Evolutionary conservation across 2,113 vertebrate genomes (phyloP), one percentile per base, ranked within the genome.

Genomic region (Oceanites oceanicus): DNA sequence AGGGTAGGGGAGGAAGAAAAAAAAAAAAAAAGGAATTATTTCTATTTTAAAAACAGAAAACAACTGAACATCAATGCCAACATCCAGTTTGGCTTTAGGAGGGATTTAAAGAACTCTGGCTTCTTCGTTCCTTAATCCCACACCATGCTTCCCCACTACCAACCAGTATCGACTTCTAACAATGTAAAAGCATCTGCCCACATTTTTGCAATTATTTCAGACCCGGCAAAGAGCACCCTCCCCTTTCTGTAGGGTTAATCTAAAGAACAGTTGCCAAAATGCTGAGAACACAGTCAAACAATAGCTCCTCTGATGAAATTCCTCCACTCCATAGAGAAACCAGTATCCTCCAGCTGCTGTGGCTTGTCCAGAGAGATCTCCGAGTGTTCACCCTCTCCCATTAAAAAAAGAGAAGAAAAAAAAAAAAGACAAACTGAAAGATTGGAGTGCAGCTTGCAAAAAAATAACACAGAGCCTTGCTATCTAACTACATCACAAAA

Each of bases 221-320:
- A 59, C 19, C 44, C 53, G 1, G 92, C 89, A 85, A 74, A 93
- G 92, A 94, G 85, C 92, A 96, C 25, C 71, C 93, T 96, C 82
- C 81, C 88, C 59, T 96, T 93, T 97, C 94, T 84, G 86, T 59
- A 90, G 95, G 95, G 95, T 96, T 97, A 96, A 98, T 96, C 83
- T 91, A 89, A 96, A 97, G 95, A 96, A 90, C 94, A 96, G 97
- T 97, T 98, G 96, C 96, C 96, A 94, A 96, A 97, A 95, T 15
- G 89, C 96, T 93, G 95, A 91, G 92, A 95, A 95, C 94, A 96
- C 55, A 84, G 76, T 0, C 1, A 2, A 94, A 98, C 97, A 98
- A 98, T 95, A 90, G 97, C 58, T 71, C 63, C 96, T 97, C 96
- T 98, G 95, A 98, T 92, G 86, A 96, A 95, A 94, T 95, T 94